phyloP scores from a whole-genome alignment of 2,888 invertebrate species.

The Nomada fucata region DNA sequence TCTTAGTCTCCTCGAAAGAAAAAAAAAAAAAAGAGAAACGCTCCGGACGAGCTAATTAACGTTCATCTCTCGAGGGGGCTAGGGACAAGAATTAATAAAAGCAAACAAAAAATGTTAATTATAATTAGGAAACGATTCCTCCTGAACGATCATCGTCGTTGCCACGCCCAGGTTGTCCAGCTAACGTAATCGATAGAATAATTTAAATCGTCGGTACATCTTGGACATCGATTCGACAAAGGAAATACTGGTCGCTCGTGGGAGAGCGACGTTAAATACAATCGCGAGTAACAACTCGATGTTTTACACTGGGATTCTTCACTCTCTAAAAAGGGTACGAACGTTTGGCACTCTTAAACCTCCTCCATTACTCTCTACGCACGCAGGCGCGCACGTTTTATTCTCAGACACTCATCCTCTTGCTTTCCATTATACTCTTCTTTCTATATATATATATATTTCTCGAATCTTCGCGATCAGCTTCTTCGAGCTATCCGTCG shows the following conservation, averaged over 20 bases:
- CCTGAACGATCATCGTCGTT: slow-evolving; percentile 40
- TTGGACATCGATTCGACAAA: slow-evolving; percentile 80
- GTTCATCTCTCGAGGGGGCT: background rate
- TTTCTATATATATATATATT: background rate
- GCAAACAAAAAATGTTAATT: too few relatives aligned
- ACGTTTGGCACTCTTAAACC: slow-evolving; percentile 81
- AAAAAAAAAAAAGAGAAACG: background rate
- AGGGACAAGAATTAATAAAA: background rate
- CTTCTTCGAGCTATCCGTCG: background rate
- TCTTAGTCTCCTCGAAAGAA: background rate
- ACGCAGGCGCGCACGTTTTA: background rate
- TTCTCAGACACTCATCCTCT: slow-evolving; percentile 7
- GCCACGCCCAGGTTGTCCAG: slow-evolving; percentile 20
- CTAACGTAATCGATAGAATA: slow-evolving; percentile 76
- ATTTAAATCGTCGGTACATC: slow-evolving; percentile 82
- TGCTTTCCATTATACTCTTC: background rate
- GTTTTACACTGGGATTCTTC: slow-evolving; percentile 77
- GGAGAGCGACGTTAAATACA: slow-evolving; percentile 78
- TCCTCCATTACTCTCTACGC: slow-evolving; percentile 5
- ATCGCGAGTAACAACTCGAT: slow-evolving; percentile 72
- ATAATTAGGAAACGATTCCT: slow-evolving; percentile 2
- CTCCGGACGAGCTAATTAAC: background rate
- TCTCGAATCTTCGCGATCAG: background rate
- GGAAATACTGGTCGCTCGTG: slow-evolving; percentile 81
- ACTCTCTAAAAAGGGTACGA: slow-evolving; percentile 70